Base-by-base conservation (phyloP, 2,113 vertebrate species). In the Cinclus cinclus region DNA sequence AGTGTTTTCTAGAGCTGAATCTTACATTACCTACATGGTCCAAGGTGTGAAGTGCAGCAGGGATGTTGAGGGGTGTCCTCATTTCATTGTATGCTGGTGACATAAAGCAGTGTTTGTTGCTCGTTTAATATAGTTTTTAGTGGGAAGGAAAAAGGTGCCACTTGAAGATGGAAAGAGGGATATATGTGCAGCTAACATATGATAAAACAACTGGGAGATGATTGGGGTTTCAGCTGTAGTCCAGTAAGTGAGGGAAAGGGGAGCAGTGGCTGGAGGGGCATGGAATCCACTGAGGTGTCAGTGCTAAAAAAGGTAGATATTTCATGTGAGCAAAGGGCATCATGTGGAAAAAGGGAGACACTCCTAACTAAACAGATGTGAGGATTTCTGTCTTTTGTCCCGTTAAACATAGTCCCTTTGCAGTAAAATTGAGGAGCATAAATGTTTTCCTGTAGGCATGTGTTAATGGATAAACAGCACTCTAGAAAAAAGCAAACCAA, bases 141-240 rank as follows among this genome's bases (percentile, higher is more conserved):
- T 28, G 49, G 28, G 55, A 85, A 78, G 33, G 42, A 58, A n/a
- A 37, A 83, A 58, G 35, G 21, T 77, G 55, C 46, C 42, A 11
- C 33, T 15, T 62, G 53, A 69, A 60, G 37, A 41, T 37, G n/a
- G 56, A 73, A 31, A 80, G 41, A 47, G 30, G 11, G 17, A 59
- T 79, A 4, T 21, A 27, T 1, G 0, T 52, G 19, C 55, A 77
- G 31, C 27, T 77, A 50, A 31, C 6, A 5, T 12, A 2, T 2
- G 24, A 28, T 56, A 69, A 83, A 89, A 73, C 6, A 63, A 17
- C 11, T 25, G 24, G 14, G 16, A n/a, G 24, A 31, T 62, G 20
- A 15, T 41, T 0, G 9, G 31, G 22, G 10, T 52, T 86, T 83
- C 2, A 2, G 17, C n/a, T 8, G 3, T 69, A 56, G 31, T 46